phyloP scores from a whole-genome alignment of 2,888 invertebrate species.

The Nyleta sp. region DNA sequence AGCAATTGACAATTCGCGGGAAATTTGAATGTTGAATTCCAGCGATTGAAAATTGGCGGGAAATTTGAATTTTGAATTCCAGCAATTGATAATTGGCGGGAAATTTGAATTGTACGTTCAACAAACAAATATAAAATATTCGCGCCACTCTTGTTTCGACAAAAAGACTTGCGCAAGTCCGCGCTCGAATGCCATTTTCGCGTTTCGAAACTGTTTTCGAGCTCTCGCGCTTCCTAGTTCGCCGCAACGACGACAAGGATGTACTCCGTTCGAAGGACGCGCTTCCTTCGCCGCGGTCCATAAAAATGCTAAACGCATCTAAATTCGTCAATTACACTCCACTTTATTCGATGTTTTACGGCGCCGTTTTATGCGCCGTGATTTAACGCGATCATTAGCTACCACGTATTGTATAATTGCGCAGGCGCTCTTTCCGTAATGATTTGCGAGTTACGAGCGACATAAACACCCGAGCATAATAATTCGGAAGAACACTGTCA shows the following conservation, averaged over 20 bases:
- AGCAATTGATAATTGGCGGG: neutral
- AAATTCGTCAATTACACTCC: conserved; percentile 36
- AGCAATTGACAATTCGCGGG: no score
- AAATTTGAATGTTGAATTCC: no score
- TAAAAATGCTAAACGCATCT: conserved; percentile 37
- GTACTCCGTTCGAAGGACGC: conserved; percentile 23
- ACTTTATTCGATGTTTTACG: conserved; percentile 11
- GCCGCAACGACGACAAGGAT: conserved; percentile 16
- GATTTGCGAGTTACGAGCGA: conserved; percentile 34
- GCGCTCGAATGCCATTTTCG: neutral
- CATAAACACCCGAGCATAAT: conserved; percentile 42
- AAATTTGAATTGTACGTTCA: conserved; percentile 13
- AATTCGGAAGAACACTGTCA: conserved; percentile 59
- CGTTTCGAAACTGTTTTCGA: conserved; percentile 34
- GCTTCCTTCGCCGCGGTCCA: neutral
- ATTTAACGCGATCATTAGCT: conserved; percentile 30
- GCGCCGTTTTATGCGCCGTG: conserved; percentile 5
- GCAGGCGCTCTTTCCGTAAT: conserved; percentile 33
- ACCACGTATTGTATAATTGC: conserved; percentile 39
- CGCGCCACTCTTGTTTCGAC: no score
- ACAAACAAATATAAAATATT: no score
- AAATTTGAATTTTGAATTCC: no score
- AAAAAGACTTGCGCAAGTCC: neutral
- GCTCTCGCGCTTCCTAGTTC: conserved; percentile 23
- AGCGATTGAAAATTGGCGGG: no score